Evolutionary conservation across 1,140 invertebrate genomes (phyloP).

Genomic region (Teleopsis dalmanni): DNA sequence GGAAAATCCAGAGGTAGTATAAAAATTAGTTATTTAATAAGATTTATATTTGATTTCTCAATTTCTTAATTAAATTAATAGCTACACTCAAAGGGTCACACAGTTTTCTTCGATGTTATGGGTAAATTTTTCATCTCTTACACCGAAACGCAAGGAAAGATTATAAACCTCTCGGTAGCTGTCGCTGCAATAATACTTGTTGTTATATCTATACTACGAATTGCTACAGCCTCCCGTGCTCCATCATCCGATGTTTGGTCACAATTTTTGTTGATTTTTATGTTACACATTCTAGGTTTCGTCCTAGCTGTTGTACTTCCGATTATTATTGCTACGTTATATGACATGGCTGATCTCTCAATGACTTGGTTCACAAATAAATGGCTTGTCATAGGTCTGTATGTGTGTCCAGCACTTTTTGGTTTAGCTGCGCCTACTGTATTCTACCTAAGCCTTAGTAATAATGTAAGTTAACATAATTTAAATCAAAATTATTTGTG

Average conservation of each 20-base stretch:
- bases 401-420: constrained; percentile 49
- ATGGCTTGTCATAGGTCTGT: constrained; percentile 57
- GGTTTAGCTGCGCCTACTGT: constrained; percentile 28
- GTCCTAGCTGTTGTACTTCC: constrained; percentile 47
- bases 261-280: constrained; percentile 26
- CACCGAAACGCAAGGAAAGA: constrained; percentile 49
- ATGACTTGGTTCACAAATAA: constrained; percentile 63
- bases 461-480: constrained; percentile 24
- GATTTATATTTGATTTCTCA: background rate
- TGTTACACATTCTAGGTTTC: constrained; percentile 26
- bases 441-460: constrained; percentile 42
- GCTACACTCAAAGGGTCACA: constrained; percentile 48
- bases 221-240: constrained; percentile 18
- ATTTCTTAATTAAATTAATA: constrained; percentile 18
- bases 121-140: constrained; percentile 62
- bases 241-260: constrained; percentile 25
- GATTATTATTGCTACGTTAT: constrained; percentile 47
- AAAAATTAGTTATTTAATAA: background rate
- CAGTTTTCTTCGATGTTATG: constrained; percentile 73
- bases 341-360: constrained; percentile 50
- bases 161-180: constrained; percentile 52
- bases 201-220: constrained; percentile 35
- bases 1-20: constrained; percentile 36
- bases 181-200: constrained; percentile 48
- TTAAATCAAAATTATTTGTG: background rate